Base-by-base conservation (phyloP, 1,140 invertebrate genomes). In the Aphidius ervi region DNA sequence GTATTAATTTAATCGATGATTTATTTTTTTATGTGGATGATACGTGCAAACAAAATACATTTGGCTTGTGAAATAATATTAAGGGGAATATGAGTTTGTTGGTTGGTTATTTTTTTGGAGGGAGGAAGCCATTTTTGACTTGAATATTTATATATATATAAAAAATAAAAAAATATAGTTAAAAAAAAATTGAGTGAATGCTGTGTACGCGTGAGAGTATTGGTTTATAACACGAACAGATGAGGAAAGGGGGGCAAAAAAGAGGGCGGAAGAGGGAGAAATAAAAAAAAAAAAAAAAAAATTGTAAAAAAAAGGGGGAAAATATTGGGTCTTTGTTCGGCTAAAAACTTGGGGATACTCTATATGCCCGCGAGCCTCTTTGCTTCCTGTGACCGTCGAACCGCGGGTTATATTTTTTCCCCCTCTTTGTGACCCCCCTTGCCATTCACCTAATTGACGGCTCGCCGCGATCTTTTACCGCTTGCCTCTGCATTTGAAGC, bases 201-300 rank as follows among this genome's bases (percentile, higher is more conserved):
- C 23, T 31, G 23, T 31, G 23, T 31, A 31, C 23, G 23, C 4
- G 23, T 31, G 23, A 31, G 23, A 31, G 23, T 31, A 31, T 31
- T 31, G 23, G 23, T 31, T 31, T 31, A 31, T 31, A 31, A 31
- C 2, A 31, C 49, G n/a, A 20, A 58, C 56, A 42, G 58, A 59
- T n/a, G 58, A 57, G 45, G 59, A 58, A 50, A 60, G 65, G 58
- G 63, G 58, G 54, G 62, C 23, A 31, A 31, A 31, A 16, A 31
- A 61, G 62, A 63, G 49, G 61, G 53, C 42, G 54, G 58, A 58
- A 50, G 59, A 63, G 59, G 58, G 60, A 50, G 39, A 8, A 42
- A 58, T 40, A 49, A 52, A n/a, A 41, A 46, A 46, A n/a, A 9
- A 46, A n/a, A 9, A 53, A 41, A 40, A 39, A 31, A 59, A 31